phyloP scores from a whole-genome alignment of 64 coral and sea anemone species.

The Acropora yongei region DNA sequence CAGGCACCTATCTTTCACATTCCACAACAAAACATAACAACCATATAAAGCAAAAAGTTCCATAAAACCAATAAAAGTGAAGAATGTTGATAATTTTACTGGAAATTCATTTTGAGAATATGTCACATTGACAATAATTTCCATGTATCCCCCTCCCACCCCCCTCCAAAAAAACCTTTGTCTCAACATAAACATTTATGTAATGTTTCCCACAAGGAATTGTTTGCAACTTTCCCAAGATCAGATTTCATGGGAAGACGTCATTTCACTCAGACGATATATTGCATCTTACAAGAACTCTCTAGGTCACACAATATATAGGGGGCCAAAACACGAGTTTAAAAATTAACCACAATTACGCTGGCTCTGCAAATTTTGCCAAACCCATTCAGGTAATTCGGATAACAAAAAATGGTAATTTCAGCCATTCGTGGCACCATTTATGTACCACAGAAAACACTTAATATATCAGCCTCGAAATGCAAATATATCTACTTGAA shows the following conservation, averaged over 20 bases:
- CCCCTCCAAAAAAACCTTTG: too few relatives aligned
- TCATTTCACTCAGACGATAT: background rate
- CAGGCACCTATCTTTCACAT: background rate
- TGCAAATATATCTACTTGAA: conserved; percentile 9
- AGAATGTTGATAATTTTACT: too few relatives aligned
- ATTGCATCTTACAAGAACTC: background rate
- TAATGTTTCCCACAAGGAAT: background rate
- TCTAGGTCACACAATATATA: background rate
- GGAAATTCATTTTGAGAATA: background rate
- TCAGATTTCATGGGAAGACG: background rate
- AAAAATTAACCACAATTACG: background rate
- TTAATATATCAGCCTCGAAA: background rate
- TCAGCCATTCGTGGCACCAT: background rate
- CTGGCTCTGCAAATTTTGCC: background rate
- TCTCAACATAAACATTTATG: too few relatives aligned
- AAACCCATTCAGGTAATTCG: too few relatives aligned
- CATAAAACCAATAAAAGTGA: too few relatives aligned
- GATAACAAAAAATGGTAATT: background rate
- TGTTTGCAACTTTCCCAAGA: background rate
- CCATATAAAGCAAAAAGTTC: too few relatives aligned
- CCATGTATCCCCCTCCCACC: too few relatives aligned
- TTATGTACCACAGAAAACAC: background rate
- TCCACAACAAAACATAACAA: too few relatives aligned
- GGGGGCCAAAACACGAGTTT: background rate
- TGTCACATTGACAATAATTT: background rate